Evolutionary conservation across 2,113 vertebrate genomes (phyloP).

Genomic region (Notothenia coriiceps): DNA sequence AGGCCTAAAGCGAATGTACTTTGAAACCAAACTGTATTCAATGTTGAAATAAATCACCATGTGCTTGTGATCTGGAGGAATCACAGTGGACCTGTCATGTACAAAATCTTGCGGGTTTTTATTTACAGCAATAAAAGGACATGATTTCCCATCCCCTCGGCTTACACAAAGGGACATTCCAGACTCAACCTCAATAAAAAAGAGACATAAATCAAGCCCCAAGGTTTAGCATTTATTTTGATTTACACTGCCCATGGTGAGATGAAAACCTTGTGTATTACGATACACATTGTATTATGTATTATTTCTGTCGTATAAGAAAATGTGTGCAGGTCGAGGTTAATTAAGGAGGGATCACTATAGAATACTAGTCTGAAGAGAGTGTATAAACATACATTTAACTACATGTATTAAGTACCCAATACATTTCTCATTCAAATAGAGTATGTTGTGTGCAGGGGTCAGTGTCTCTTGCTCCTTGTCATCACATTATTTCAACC

Average conservation of each 20-base stretch:
- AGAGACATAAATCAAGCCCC: not conserved
- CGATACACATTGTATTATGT: too few relatives aligned
- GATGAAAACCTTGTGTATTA: not conserved
- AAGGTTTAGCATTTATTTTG: not conserved
- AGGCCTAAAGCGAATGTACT: not conserved
- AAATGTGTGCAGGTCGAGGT: not conserved
- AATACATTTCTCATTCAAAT: constrained; percentile 17
- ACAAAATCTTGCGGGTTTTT: not conserved
- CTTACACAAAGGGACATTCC: not conserved
- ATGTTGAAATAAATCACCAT: not conserved
- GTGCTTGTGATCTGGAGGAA: not conserved
- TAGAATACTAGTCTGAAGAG: too few relatives aligned
- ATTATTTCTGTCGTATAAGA: not conserved
- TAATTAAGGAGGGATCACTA: not conserved
- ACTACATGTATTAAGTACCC: not conserved
- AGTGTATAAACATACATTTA: not conserved
- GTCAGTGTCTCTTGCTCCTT: not conserved
- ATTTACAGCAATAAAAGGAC: not conserved
- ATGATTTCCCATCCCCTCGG: not conserved
- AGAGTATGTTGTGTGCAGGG: not conserved
- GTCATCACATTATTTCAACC: not conserved
- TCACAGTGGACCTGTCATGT: not conserved
- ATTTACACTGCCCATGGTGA: not conserved
- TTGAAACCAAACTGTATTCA: not conserved
- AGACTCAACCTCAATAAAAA: not conserved